A percentile compares a stretch with the other conserved stretches of the same genome.
Conservation (phyloP, 1,140 invertebrate genomes). For the Drosophila novamexicana region DNA sequence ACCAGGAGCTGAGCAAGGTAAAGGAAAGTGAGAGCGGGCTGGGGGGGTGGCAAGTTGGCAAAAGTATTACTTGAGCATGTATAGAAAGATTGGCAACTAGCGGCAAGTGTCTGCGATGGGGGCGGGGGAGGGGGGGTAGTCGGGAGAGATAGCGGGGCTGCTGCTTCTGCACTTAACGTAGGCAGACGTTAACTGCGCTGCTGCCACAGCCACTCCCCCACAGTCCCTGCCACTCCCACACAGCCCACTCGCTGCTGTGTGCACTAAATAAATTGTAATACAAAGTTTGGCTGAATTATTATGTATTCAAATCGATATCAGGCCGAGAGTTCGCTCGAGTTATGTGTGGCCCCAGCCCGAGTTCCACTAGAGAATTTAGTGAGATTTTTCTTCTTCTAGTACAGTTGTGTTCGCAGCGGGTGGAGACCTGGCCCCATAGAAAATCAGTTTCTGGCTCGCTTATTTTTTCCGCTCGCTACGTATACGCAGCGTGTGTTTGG, state of each 20-base stretch:
- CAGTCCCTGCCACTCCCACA: background rate
- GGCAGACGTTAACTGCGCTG: constrained; percentile 13
- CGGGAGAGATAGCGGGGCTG: constrained; percentile 7
- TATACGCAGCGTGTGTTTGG: constrained; percentile 10
- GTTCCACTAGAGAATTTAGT: constrained; percentile 9
- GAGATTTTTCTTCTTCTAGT: constrained; percentile 17
- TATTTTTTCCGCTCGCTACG: background rate
- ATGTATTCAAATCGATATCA: constrained; percentile 78
- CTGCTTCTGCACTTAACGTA: constrained; percentile 35
- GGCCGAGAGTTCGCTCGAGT: constrained; percentile 35
- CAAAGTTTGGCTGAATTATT: constrained; percentile 78
- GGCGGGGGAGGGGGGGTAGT: background rate
- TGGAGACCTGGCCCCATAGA: constrained; percentile 2
- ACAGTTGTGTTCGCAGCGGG: constrained; percentile 31
- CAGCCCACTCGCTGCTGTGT: constrained; percentile 18
- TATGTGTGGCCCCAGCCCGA: background rate
- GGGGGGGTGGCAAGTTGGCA: constrained; percentile 46
- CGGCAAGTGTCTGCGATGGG: constrained; percentile 6
- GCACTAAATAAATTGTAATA: constrained; percentile 76
- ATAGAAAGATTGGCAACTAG: constrained; percentile 69
- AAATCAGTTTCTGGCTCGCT: constrained; percentile 10
- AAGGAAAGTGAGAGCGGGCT: background rate
- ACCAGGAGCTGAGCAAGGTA: background rate
- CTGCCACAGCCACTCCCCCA: background rate
- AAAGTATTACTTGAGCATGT: constrained; percentile 68